phyloP scores from a whole-genome alignment of 2,888 invertebrate genomes.

The Pristionchus arcanus region DNA sequence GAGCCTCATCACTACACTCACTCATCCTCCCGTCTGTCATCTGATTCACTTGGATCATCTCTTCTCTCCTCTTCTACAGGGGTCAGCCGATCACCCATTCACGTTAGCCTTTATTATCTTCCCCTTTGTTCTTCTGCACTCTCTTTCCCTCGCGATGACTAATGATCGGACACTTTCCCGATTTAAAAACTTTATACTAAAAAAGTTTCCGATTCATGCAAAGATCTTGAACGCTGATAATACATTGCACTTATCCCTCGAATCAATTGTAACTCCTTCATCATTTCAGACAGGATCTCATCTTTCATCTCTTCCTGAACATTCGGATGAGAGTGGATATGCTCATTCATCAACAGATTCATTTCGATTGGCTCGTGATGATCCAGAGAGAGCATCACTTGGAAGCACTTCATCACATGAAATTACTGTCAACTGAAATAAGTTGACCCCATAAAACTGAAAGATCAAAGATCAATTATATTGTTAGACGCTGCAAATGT shows the following conservation, averaged over 20 bases:
- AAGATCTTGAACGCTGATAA: neutral
- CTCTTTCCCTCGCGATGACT: neutral
- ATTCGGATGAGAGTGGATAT: constrained; percentile 54
- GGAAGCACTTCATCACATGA: constrained; percentile 50
- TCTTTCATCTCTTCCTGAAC: constrained; percentile 50
- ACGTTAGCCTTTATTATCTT: constrained; percentile 42
- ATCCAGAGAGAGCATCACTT: constrained; percentile 46
- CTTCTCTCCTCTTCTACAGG: constrained; percentile 50
- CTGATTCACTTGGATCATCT: constrained; percentile 36
- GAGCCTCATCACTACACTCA: constrained; percentile 23
- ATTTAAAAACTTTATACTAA: neutral
- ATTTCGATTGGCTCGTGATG: constrained; percentile 26
- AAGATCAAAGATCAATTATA: constrained; percentile 18
- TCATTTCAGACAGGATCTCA: constrained; percentile 33
- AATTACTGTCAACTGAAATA: constrained; percentile 41
- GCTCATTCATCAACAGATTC: constrained; percentile 32
- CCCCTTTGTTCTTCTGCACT: constrained; percentile 39
- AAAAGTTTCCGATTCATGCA: neutral
- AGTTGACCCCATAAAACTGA: neutral
- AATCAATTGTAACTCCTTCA: neutral
- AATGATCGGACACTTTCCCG: neutral
- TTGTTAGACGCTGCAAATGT: constrained; percentile 19
- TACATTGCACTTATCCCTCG: neutral
- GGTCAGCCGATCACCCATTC: constrained; percentile 48
- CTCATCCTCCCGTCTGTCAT: neutral